Evolutionary conservation across 1,140 invertebrate species (phyloP), one percentile per base, ranked within the genome.

Genomic region (Drosophila varians): DNA sequence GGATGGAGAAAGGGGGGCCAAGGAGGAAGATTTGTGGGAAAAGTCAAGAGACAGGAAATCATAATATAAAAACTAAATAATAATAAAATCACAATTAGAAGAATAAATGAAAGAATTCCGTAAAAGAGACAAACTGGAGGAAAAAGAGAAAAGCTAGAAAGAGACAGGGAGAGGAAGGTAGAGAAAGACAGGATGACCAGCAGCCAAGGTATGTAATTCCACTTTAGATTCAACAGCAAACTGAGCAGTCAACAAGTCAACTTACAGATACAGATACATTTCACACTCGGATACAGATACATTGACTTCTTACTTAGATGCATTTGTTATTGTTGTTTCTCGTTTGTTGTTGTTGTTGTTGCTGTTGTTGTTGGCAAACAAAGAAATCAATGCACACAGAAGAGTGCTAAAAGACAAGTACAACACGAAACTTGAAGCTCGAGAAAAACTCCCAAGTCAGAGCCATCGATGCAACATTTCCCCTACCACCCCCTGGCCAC

Each of bases 171-270:
- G 26, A 48, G 31, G 40, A 11, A 28, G 18, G 26, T 28, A 28
- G 12, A 36, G 23, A 45, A 12, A 5, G 12, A 34, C n/a, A 18
- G 38, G 38, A 42, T 43, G 42, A 58, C 42, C 36, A 54, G 49
- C 16, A 6, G 28, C 42, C 12, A 40, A 34, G 34, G 53, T 48
- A 71, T 77, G 57, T 64, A 66, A 74, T 77, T 43, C 64, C 57
- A 42, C 64, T 66, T 51, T 53, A 36, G 60, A 48, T 69, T 79
- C 76, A 38, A 31, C 28, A 78, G 49, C 45, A 42, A 70, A 46
- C 46, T 61, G 70, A 72, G 75, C 71, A 76, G 74, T 72, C 79
- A 75, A 84, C 79, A 78, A 84, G 79, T 84, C 60, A 70, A 53
- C 51, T 47, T 58, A 71, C 70, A 74, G 53, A 71, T 68, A 52